Evolutionary conservation across 2,888 invertebrate species (phyloP).

Genomic region (Pardosa pseudoannulata): DNA sequence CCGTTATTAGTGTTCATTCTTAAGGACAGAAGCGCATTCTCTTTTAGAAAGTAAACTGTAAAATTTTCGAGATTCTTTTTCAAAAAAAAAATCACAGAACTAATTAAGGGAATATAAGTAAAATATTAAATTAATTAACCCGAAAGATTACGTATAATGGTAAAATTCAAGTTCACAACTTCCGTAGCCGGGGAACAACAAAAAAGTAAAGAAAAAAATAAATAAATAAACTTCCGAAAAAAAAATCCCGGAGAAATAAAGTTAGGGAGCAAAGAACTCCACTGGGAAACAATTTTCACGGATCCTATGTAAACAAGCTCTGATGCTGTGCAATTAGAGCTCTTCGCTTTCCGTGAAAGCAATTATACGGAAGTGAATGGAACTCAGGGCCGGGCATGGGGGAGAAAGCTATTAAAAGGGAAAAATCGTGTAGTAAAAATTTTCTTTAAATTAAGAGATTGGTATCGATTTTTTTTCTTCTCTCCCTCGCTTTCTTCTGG

Average conservation of each 20-base stretch:
- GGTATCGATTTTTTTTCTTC: not conserved
- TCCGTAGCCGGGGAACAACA: no score
- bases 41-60: no score
- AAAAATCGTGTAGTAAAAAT: slow-evolving; percentile 1
- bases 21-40: no score
- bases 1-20: no score
- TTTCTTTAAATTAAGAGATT: not conserved
- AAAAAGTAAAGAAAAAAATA: not conserved
- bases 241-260: not conserved
- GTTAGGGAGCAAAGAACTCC: not conserved
- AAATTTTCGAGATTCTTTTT: no score
- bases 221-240: not conserved
- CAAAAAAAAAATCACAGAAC: no score
- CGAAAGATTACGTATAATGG: no score
- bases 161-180: no score
- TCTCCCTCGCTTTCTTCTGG: no score
- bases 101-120: no score
- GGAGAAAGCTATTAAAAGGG: slow-evolving; percentile 14
- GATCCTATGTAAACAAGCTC: slow-evolving; percentile 50
- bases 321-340: slow-evolving; percentile 52
- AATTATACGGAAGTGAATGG: slow-evolving; percentile 50
- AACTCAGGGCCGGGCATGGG: slow-evolving; percentile 17
- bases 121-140: no score
- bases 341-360: slow-evolving; percentile 40
- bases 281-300: not conserved